A percentile compares a stretch with the other conserved stretches of the same genome.
phyloP scores from a whole-genome alignment of 2,888 invertebrate species.

The Patella caerulea region DNA sequence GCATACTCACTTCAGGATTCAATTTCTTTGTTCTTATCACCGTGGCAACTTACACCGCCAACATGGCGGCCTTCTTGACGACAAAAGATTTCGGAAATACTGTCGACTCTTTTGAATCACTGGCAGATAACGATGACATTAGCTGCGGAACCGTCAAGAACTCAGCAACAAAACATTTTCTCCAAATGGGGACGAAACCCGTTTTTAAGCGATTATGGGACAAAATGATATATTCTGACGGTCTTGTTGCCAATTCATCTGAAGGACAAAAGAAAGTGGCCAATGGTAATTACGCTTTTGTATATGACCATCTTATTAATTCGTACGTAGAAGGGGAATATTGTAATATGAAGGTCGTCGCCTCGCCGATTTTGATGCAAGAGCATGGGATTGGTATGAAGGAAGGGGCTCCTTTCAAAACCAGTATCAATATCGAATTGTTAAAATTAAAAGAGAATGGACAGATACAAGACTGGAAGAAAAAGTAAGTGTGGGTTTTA shows the following conservation, averaged over 20 bases:
- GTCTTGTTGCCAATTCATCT: slow-evolving; percentile 23
- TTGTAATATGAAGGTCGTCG: slow-evolving; percentile 54
- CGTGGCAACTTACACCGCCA: slow-evolving; percentile 63
- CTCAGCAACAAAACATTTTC: slow-evolving; percentile 59
- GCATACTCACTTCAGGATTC: slow-evolving; percentile 62
- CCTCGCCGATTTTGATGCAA: slow-evolving; percentile 56
- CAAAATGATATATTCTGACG: slow-evolving; percentile 24
- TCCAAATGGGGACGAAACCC: slow-evolving; percentile 31
- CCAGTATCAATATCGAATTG: slow-evolving; percentile 56
- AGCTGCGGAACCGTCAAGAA: slow-evolving; percentile 50
- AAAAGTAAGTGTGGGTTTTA: slow-evolving; percentile 44
- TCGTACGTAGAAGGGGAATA: slow-evolving; percentile 50
- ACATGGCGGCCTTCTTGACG: slow-evolving; percentile 65
- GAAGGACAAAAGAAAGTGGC: slow-evolving; percentile 19
- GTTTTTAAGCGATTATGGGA: slow-evolving; percentile 47
- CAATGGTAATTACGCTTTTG: slow-evolving; percentile 46
- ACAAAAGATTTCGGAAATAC: slow-evolving; percentile 55
- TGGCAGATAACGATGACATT: slow-evolving; percentile 45
- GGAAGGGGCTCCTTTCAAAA: slow-evolving; percentile 55
- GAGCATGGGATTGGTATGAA: slow-evolving; percentile 62
- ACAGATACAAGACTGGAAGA: slow-evolving; percentile 47
- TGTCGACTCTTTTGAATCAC: slow-evolving; percentile 50
- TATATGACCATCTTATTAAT: slow-evolving; percentile 61
- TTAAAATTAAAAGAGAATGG: slow-evolving; percentile 55
- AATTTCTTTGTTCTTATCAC: slow-evolving; percentile 65